Evolutionary conservation across 2,888 invertebrate genomes (phyloP).

Genomic region (Laspeyria flexula): DNA sequence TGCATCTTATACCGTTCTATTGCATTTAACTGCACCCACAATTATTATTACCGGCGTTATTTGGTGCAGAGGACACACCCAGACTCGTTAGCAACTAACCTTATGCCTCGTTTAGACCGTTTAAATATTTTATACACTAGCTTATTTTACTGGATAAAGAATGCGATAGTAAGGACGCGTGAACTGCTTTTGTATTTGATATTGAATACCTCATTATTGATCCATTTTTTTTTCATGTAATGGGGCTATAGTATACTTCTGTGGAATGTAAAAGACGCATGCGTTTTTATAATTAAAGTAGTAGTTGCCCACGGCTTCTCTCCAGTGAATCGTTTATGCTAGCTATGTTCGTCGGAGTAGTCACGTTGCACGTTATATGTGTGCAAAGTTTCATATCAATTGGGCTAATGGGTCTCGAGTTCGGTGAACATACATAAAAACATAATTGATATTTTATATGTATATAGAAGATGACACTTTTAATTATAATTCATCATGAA

Average conservation of each 20-base stretch:
- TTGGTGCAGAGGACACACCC: slow-evolving; percentile 82
- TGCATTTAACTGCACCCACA: slow-evolving; percentile 77
- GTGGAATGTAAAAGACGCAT: not conserved
- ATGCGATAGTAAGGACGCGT: slow-evolving; percentile 35
- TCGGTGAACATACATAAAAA: too few relatives aligned
- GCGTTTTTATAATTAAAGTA: not conserved
- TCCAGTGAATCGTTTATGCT: too few relatives aligned
- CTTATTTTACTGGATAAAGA: slow-evolving; percentile 36
- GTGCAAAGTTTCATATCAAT: too few relatives aligned
- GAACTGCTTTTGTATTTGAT: slow-evolving; percentile 32
- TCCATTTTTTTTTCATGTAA: not conserved
- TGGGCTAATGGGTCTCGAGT: too few relatives aligned
- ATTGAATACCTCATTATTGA: slow-evolving; percentile 8
- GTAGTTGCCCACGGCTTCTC: too few relatives aligned
- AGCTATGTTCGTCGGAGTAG: too few relatives aligned
- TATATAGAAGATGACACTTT: too few relatives aligned
- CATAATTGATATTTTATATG: too few relatives aligned
- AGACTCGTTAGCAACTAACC: slow-evolving; percentile 79
- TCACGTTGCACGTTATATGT: too few relatives aligned
- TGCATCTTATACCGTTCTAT: slow-evolving; percentile 59
- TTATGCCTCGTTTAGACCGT: slow-evolving; percentile 69
- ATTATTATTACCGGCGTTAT: slow-evolving; percentile 77
- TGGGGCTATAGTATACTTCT: too few relatives aligned
- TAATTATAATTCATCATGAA: too few relatives aligned
- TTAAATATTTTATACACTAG: slow-evolving; percentile 35